Conservation (phyloP, 2,113 vertebrate genomes). For the Lanius collurio region DNA sequence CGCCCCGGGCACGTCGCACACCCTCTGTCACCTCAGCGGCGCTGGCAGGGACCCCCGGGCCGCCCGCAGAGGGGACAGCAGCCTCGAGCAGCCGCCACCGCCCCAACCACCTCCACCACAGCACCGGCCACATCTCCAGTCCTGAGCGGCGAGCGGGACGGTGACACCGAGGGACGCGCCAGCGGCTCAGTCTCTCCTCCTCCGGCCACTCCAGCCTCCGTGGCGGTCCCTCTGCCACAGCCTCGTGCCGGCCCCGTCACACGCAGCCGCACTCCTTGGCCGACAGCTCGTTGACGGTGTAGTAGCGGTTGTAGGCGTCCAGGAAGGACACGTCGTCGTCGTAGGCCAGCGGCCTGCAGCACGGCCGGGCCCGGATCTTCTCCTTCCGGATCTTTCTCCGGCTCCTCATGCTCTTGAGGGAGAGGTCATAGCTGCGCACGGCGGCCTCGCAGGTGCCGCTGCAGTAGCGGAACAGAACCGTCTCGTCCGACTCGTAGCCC, state of each 20-base stretch:
- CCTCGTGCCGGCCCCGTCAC: conserved; percentile 63
- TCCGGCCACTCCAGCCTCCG: background rate
- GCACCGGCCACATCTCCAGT: background rate
- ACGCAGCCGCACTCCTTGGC: conserved; percentile 92
- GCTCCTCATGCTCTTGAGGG: conserved; percentile 83
- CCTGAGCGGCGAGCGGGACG: background rate
- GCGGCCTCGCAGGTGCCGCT: conserved; percentile 84
- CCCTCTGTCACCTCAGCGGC: background rate
- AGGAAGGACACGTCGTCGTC: conserved; percentile 90
- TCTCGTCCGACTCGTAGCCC: conserved; percentile 92
- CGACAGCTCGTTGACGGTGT: conserved; percentile 89
- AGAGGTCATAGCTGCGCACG: conserved; percentile 88
- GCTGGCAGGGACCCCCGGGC: background rate
- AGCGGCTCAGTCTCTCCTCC: background rate
- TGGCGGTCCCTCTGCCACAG: background rate
- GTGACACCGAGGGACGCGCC: rapidly evolving
- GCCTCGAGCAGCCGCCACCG: rapidly evolving
- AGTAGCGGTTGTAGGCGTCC: conserved; percentile 84
- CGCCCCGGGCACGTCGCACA: rapidly evolving
- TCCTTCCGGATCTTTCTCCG: conserved; percentile 71
- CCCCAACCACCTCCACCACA: rapidly evolving
- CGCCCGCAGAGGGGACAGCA: rapidly evolving
- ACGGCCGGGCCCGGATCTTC: conserved; percentile 83
- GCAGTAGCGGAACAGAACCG: conserved; percentile 91
- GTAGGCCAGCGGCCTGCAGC: conserved; percentile 89